Conservation (phyloP, 2,888 invertebrate genomes). For the Cantharis rufa region DNA sequence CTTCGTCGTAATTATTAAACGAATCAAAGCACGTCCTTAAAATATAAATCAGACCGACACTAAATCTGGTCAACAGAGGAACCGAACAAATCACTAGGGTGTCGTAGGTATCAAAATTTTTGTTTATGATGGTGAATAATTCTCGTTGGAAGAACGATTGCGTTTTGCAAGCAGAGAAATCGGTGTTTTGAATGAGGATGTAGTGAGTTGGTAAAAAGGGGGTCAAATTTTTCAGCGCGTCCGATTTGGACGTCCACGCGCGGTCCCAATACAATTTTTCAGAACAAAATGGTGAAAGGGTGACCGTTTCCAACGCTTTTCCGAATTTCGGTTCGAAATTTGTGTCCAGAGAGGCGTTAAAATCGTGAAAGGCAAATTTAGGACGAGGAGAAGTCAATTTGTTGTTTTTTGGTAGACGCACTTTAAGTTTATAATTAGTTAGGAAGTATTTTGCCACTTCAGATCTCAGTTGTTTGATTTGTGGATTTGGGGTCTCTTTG, state of each 20-base stretch:
- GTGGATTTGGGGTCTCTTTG: slow-evolving; percentile 31
- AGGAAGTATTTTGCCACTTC: slow-evolving; percentile 64
- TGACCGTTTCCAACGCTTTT: background rate
- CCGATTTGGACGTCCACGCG: background rate
- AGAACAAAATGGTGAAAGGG: slow-evolving; percentile 56
- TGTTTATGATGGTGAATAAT: slow-evolving; percentile 36
- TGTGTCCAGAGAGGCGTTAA: background rate
- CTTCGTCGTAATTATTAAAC: slow-evolving; percentile 39
- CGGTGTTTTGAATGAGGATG: slow-evolving; percentile 38
- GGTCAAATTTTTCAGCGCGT: background rate
- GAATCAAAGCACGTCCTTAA: slow-evolving; percentile 40
- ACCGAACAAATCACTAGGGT: slow-evolving; percentile 46
- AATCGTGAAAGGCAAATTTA: background rate
- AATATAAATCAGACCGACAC: slow-evolving; percentile 47
- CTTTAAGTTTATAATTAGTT: slow-evolving; percentile 60
- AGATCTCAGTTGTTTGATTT: slow-evolving; percentile 37
- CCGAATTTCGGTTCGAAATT: background rate
- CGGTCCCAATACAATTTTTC: background rate
- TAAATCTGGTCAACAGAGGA: slow-evolving; percentile 48
- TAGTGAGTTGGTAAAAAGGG: slow-evolving; percentile 21
- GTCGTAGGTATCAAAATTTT: slow-evolving; percentile 22
- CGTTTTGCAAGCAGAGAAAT: slow-evolving; percentile 35
- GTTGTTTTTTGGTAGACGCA: background rate
- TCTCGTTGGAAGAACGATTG: slow-evolving; percentile 41
- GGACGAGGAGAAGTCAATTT: background rate